Evolutionary conservation across 2,888 invertebrate species (phyloP).

Genomic region (Epicampocera succincta): DNA sequence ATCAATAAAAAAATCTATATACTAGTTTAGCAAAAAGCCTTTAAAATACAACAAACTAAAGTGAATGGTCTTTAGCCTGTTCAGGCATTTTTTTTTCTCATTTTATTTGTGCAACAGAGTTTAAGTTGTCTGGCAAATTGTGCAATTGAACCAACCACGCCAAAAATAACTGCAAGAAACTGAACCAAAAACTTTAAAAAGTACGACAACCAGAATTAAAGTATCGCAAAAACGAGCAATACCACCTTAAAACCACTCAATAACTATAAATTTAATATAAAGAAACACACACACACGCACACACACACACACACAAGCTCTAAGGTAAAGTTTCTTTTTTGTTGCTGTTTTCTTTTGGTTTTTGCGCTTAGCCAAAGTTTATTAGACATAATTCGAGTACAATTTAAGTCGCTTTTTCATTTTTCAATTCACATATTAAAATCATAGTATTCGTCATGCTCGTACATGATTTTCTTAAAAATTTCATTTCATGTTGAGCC

Average conservation of each 20-base stretch:
- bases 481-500: slow-evolving; percentile 3
- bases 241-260: slow-evolving; percentile 57
- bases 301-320: neutral
- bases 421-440: neutral
- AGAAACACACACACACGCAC: neutral
- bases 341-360: neutral
- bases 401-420: slow-evolving; percentile 17
- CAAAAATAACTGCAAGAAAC: slow-evolving; percentile 56
- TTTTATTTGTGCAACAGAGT: neutral
- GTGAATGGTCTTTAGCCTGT: slow-evolving; percentile 64
- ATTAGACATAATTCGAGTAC: neutral
- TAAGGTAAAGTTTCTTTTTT: slow-evolving; percentile 3
- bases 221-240: slow-evolving; percentile 41
- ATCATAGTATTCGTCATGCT: neutral
- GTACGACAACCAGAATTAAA: slow-evolving; percentile 56
- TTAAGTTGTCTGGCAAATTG: slow-evolving; percentile 64
- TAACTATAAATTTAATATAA: slow-evolving; percentile 53
- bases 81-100: slow-evolving; percentile 33
- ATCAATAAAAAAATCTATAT: slow-evolving; percentile 9
- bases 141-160: slow-evolving; percentile 69
- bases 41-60: slow-evolving; percentile 51
- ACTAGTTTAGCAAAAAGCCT: slow-evolving; percentile 34
- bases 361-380: neutral
- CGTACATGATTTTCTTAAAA: slow-evolving; percentile 17
- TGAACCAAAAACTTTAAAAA: slow-evolving; percentile 49